Evolutionary conservation across 2,113 vertebrate species (phyloP).

Genomic region (Pampusana beccarii): DNA sequence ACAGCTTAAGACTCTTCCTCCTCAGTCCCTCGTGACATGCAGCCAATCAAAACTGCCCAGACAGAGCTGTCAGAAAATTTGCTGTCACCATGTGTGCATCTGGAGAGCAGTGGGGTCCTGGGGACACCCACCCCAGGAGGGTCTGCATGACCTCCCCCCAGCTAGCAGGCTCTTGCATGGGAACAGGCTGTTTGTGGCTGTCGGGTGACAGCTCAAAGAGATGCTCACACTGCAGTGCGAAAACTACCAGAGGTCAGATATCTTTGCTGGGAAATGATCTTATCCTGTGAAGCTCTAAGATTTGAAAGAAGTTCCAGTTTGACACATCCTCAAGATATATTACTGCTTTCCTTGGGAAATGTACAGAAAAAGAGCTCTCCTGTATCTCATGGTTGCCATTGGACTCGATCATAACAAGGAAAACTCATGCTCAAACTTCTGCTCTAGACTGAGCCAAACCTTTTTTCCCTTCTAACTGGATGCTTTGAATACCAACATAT

Average conservation of each 20-base stretch:
- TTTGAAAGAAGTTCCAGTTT: background rate
- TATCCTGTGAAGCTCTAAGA: background rate
- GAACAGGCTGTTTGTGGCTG: background rate
- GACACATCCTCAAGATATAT: background rate
- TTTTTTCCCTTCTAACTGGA: background rate
- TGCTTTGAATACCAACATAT: background rate
- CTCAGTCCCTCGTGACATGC: background rate
- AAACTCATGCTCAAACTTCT: constrained; percentile 4
- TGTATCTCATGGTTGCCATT: background rate
- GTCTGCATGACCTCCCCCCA: rapidly evolving
- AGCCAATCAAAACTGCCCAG: background rate
- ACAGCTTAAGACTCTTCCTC: background rate
- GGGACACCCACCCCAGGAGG: background rate
- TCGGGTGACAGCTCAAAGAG: background rate
- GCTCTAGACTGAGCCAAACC: background rate
- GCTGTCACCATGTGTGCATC: background rate
- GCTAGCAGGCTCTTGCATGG: rapidly evolving
- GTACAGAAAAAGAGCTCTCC: background rate
- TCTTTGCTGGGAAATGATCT: background rate
- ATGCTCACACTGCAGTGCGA: background rate
- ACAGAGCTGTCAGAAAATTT: background rate
- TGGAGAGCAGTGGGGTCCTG: background rate
- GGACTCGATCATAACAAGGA: background rate
- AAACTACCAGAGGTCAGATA: background rate
- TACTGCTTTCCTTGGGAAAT: background rate